phyloP scores from a whole-genome alignment of 2,888 invertebrate species.

The Eupithecia dodoneata region DNA sequence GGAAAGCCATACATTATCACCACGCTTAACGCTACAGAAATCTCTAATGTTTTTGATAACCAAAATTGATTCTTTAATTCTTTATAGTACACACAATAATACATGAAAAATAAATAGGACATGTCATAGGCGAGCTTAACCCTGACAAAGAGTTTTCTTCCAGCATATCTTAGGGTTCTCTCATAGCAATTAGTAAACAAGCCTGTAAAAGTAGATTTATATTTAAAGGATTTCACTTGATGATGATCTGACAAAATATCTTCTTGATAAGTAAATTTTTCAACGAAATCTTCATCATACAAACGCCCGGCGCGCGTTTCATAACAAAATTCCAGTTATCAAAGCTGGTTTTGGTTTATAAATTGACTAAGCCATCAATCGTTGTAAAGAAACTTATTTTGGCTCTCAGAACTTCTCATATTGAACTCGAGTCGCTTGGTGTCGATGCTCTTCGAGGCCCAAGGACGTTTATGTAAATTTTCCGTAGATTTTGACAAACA shows the following conservation, averaged over 20 bases:
- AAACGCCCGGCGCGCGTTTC: not conserved
- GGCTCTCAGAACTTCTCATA: slow-evolving; percentile 19
- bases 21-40: not conserved
- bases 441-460: slow-evolving; percentile 55
- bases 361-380: slow-evolving; percentile 22
- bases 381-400: slow-evolving; percentile 17
- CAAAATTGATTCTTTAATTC: not conserved
- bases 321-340: slow-evolving; percentile 15
- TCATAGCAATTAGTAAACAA: not conserved
- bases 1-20: no score
- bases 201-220: not conserved
- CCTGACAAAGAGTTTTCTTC: no score
- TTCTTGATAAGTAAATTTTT: not conserved
- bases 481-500: slow-evolving; percentile 39
- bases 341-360: slow-evolving; percentile 27
- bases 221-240: not conserved
- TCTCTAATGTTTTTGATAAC: no score
- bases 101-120: no score
- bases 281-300: not conserved
- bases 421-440: slow-evolving; percentile 35
- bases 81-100: no score
- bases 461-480: slow-evolving; percentile 52
- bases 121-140: no score
- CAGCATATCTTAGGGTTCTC: no score
- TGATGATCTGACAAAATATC: not conserved